Base-by-base conservation (phyloP, 2,113 vertebrate species). In the Halcyon senegalensis region DNA sequence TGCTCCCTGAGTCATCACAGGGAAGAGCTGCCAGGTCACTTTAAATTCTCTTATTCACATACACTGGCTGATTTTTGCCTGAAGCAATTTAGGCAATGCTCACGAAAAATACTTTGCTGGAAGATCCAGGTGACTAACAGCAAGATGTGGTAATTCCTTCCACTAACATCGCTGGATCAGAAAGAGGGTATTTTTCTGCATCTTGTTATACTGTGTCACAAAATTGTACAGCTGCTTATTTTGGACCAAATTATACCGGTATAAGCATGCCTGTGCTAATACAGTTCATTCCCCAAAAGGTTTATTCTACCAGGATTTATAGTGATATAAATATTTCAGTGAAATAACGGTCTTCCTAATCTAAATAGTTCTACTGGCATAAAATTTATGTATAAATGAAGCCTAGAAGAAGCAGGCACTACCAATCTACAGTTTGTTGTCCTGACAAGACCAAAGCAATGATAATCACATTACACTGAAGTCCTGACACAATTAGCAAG, bases 401-500 rank as follows among this genome's bases (percentile, higher is more conserved):
- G 35, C 87, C 60, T 84, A 44, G 64, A 85, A 85, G 73, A 69
- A 94, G 63, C 43, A 81, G 13, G 11, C 18, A 64, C 51, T 41
- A 55, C 48, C 46, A 31, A 33, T 39, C 37, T 60, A 11, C 28
- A 25, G 18, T 53, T 81, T 74, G 50, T 50, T 19, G 5, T 81
- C 93, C 80, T 91, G 85, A 83, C 58, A 77, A 93, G 78, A 93
- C 51, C 79, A 76, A 96, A 89, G 77, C 48, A 59, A 86, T 73
- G 23, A 77, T 92, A 92, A 95, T 91, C 60, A 56, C 56, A 92
- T 96, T 93, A 95, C 87, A 78, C 70, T 66, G 56, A 96, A 90
- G 89, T 85, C 91, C 86, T 94, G 90, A 96, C 91, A 95, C 67
- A 94, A 96, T 96, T 97, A 96, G 64, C 53, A 81, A 89, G 60